Base-by-base conservation (phyloP, 2,797 vertebrate genomes). In the Cacajao melanocephalus region DNA sequence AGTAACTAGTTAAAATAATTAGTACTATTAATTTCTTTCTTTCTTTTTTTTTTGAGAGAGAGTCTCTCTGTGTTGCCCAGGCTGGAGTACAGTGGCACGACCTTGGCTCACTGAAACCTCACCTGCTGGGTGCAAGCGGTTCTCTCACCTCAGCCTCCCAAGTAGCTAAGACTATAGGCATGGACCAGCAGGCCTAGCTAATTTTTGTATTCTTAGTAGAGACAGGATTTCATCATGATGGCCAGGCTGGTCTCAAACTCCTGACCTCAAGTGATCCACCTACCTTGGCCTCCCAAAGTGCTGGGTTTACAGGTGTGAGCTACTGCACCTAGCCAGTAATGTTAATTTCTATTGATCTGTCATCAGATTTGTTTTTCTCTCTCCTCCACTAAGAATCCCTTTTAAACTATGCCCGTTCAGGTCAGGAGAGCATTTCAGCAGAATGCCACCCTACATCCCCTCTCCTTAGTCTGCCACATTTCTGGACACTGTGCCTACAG, bases 381-480 rank as follows among this genome's bases (percentile, higher is more conserved):
- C n/a, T 44, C 9, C 2, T 2, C 13, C 1, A 75, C 36, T 67
- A 87, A 92, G 57, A 72, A 89, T 93, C 70, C 22, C 19, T 73
- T 75, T 57, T 33, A 72, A 55, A 6, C 20, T 24, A 55, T 73
- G 6, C 11, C 58, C 19, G 1, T 1, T 83, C 11, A 55, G 9
- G 11, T 30, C 13, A 22, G 48, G 41, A 81, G 30, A 46, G 6
- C 4, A 1, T 70, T 55, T 52, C 5, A 15, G 72, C 44, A 94
- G 44, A 20, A 30, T 22, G 4, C 26, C 24, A 2, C 7, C 4
- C 4, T 46, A 4, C 0, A 26, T 20, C 44, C 33, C 19, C 15
- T 55, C 24, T 33, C 39, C 39, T 6, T 4, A 20, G 14, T 44
- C 52, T 13, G 1, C 2, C 4, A 7, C 30, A 7, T 7, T 3